Conservation (phyloP, 2,113 vertebrate genomes). For the Coregonus clupeaformis region DNA sequence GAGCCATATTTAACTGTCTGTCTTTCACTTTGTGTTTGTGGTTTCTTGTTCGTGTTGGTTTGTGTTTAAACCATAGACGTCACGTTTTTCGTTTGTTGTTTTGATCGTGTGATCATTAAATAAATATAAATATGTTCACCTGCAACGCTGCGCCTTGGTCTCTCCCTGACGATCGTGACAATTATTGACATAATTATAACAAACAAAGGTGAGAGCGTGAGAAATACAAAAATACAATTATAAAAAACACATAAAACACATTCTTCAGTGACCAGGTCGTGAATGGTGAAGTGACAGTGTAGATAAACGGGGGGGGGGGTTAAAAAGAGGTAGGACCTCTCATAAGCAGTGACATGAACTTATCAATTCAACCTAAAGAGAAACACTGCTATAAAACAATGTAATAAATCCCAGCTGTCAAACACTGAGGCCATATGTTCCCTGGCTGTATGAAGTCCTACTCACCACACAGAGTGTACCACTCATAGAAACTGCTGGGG, state of each 20-base stretch:
- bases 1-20: too few relatives aligned
- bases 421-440: constrained; percentile 34
- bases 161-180: too few relatives aligned
- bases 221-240: too few relatives aligned
- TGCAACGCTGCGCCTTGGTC: too few relatives aligned
- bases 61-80: too few relatives aligned
- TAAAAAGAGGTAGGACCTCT: not conserved
- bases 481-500: constrained; percentile 36
- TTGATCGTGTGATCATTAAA: too few relatives aligned
- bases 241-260: too few relatives aligned
- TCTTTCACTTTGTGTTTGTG: too few relatives aligned
- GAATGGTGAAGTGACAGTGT: not conserved
- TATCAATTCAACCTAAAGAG: not conserved
- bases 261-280: too few relatives aligned
- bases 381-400: not conserved
- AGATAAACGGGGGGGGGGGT: not conserved
- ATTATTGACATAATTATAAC: not conserved
- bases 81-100: too few relatives aligned
- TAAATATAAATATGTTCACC: too few relatives aligned
- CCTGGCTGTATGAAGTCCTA: constrained; percentile 35
- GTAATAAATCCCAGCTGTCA: constrained; percentile 40
- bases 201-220: not conserved
- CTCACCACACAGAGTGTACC: constrained; percentile 17
- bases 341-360: not conserved
- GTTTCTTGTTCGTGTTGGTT: too few relatives aligned